These are phyloP conservation scores for Drosophila bunnanda DNA, from an alignment of 2,888 invertebrate genomes.

Conservation along the genomic window DNA sequence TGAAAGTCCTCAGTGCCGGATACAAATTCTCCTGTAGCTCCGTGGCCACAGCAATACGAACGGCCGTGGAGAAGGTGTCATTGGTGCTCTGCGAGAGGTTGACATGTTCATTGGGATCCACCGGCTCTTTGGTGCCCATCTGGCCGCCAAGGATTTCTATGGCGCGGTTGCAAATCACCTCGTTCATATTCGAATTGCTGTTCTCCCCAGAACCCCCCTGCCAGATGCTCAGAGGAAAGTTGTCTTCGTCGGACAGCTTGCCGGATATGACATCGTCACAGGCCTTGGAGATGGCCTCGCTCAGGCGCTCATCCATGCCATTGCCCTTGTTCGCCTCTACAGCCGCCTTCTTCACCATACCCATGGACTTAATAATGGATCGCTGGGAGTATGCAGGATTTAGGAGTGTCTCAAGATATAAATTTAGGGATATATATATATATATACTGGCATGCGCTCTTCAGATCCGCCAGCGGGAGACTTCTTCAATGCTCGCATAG, in stretches of 20 bases:
- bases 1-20: constrained; percentile 90
- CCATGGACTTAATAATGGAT: constrained; percentile 95
- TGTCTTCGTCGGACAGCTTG: constrained; percentile 90
- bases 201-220: constrained; percentile 99
- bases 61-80: constrained; percentile 98
- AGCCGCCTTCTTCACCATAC: constrained; percentile 97
- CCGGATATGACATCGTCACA: constrained; percentile 97
- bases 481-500: constrained; percentile 95
- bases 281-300: constrained; percentile 93
- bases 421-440: no score
- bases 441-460: constrained; percentile 96
- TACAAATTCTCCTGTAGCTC: constrained; percentile 92
- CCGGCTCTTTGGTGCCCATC: constrained; percentile 96
- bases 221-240: constrained; percentile 99
- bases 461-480: constrained; percentile 96
- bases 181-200: constrained; percentile 99
- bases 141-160: constrained; percentile 94
- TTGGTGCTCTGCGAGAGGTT: constrained; percentile 99
- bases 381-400: constrained; percentile 85
- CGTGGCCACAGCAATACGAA: constrained; percentile 97
- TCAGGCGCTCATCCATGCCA: constrained; percentile 93
- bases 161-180: constrained; percentile 93
- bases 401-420: neutral
- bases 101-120: constrained; percentile 99
- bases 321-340: constrained; percentile 95